A percentile compares a stretch with the other conserved stretches of the same genome.
Conservation (phyloP, 2,113 vertebrate genomes). For the Peromyscus maniculatus region DNA sequence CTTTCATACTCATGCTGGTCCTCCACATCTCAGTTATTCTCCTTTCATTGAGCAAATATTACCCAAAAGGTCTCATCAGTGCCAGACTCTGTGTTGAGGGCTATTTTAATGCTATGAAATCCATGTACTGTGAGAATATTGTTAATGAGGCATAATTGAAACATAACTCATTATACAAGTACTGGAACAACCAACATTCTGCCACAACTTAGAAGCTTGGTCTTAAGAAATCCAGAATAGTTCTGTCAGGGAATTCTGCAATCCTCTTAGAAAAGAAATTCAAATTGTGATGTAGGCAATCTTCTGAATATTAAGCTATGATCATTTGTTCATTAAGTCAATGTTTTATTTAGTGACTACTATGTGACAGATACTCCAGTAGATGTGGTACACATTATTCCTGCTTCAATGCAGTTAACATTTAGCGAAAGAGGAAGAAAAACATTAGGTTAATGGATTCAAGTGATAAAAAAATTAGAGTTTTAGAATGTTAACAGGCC, state of each 20-base stretch:
- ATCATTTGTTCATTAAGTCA: neutral
- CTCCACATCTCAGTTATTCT: neutral
- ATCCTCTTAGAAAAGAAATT: neutral
- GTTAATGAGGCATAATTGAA: neutral
- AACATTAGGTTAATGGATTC: neutral
- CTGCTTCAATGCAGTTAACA: neutral
- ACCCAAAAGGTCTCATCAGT: neutral
- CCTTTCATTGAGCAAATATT: neutral
- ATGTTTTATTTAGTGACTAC: neutral
- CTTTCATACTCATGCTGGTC: neutral
- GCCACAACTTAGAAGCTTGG: neutral
- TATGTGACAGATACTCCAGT: neutral
- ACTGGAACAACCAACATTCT: neutral
- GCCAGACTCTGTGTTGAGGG: neutral
- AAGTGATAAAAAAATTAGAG: neutral
- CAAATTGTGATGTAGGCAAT: neutral
- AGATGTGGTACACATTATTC: neutral
- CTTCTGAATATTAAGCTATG: neutral
- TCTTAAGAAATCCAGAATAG: neutral
- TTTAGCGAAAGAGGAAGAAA: conserved; percentile 1
- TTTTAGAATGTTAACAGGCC: neutral
- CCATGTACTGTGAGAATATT: neutral
- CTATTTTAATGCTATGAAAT: neutral
- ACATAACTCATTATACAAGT: conserved; percentile 24
- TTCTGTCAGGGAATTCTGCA: neutral